Evolutionary conservation across 1,140 invertebrate species (phyloP), one percentile per base, ranked within the genome.

Genomic region (Drosophila melanogaster): DNA sequence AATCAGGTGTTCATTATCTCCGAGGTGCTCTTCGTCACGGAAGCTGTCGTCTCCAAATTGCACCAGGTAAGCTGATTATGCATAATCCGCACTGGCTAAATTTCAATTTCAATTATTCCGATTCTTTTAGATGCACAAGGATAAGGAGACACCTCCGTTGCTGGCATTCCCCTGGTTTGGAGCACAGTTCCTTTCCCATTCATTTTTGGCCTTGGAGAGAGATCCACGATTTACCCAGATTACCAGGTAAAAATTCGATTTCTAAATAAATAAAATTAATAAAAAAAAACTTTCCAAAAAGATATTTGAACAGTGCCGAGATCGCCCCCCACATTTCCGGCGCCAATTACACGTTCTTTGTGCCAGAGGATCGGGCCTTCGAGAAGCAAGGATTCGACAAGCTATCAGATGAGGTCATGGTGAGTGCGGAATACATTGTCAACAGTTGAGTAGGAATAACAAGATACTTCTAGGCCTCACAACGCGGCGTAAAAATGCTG

Each of bases 101-200:
- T 22, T 22, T 22, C 19, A n/a, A n/a, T 1, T 19, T 19, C 19
- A 22, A 3, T 12, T 57, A 15, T 53, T 54, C 14, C 7, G 7
- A 12, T 1, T 6, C n/a, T 11, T 15, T 15, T 55, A 92, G 91
- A 92, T 94, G 81, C 93, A 95, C 81, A 92, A 93, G 67, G 94
- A 94, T 75, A 94, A 94, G 86, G 94, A 95, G 83, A 94, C 94
- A 3, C 94, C 94, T 8, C 94, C 94, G n/a, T 80, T 95, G 22
- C 72, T 95, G 37, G 93, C 94, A 3, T 94, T 94, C 65, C 94
- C 94, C 3, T 95, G 94, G 94, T 94, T 94, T 75, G 93, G 93
- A 41, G 94, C 94, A 10, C 94, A 94, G 69, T 95, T 95, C 79
- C 83, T 95, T 33, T 94, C 94, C 6, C 94, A 95, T 73, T 94